Evolutionary conservation across 2,113 vertebrate species (phyloP).

Genomic region (Sinocyclocheilus anshuiensis): DNA sequence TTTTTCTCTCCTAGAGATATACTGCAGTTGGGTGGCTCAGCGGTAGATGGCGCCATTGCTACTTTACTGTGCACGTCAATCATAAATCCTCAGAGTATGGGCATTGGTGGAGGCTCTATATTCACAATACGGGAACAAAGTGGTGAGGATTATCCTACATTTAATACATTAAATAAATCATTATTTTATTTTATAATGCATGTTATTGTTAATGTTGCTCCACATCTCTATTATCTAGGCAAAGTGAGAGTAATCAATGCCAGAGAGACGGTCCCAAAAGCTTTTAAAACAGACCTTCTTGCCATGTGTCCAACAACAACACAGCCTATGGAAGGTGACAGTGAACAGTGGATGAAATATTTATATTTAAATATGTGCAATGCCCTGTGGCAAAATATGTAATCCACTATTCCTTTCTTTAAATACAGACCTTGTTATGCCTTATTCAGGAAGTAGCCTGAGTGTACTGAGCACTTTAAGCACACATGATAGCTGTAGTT

Average conservation of each 20-base stretch:
- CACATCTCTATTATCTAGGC: conserved; percentile 66
- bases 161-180: background rate
- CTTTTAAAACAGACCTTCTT: conserved; percentile 55
- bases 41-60: conserved; percentile 90
- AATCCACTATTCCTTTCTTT: background rate
- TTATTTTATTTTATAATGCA: background rate
- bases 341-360: background rate
- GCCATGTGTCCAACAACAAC: conserved; percentile 57
- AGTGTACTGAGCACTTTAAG: background rate
- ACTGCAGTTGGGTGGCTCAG: conserved; percentile 77
- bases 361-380: background rate
- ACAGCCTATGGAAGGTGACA: background rate
- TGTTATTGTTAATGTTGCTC: background rate
- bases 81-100: conserved; percentile 90
- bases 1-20: conserved; percentile 63
- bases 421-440: background rate
- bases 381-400: background rate
- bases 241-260: conserved; percentile 84
- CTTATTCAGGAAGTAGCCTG: background rate
- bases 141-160: conserved; percentile 70
- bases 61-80: conserved; percentile 85
- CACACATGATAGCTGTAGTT: no score
- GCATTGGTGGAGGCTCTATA: conserved; percentile 87
- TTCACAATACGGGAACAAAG: conserved; percentile 87
- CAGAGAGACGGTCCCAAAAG: conserved; percentile 81